Evolutionary conservation across 2,888 invertebrate genomes (phyloP), one percentile per base, ranked within the genome.

Genomic region (Buathra laborator): DNA sequence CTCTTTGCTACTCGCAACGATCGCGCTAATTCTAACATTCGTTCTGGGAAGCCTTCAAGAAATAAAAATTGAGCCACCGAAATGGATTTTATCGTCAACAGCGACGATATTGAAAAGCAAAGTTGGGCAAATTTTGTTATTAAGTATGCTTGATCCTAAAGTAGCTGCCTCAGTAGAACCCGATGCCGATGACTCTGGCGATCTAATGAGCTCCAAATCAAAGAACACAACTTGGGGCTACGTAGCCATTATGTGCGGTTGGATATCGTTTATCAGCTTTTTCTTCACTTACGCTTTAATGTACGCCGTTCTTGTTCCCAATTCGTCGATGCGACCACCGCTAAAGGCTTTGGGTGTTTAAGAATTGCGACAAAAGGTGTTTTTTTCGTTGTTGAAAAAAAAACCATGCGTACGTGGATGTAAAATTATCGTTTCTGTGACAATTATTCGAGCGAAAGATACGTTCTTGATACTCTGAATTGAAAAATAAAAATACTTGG

Each of bases 71-170:
- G 75, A 88, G 0, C 88, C 91, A 53, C 93, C 93, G 0, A 3
- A 24, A 6, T 91, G 92, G 90, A 75, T 93, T 4, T 85, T 88
- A 2, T 79, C 84, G 9, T 43, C 43, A 3, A 90, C 90, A 0
- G 84, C 87, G 3, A 24, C 46, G 0, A 86, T 92, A 32, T 79
- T 93, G 14, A 85, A 81, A 67, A 92, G 90, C 72, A 91, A 86
- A 87, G 37, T 87, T 9, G 92, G 93, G 0, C 91, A 91, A 64
- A 74, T 91, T 64, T 83, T 93, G 32, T 77, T 92, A 37, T 14
- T 91, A 10, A 90, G 86, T 59, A 87, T 90, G 43, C 85, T 91
- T 14, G 92, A 93, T 75, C 91, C 92, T 1, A 89, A 91, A 80
- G 89, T 85, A 43, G 89, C 91, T 0, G 89, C 92, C 4, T 83